phyloP scores from a whole-genome alignment of 2,888 invertebrate genomes.

The Caenorhabditis virilis region DNA sequence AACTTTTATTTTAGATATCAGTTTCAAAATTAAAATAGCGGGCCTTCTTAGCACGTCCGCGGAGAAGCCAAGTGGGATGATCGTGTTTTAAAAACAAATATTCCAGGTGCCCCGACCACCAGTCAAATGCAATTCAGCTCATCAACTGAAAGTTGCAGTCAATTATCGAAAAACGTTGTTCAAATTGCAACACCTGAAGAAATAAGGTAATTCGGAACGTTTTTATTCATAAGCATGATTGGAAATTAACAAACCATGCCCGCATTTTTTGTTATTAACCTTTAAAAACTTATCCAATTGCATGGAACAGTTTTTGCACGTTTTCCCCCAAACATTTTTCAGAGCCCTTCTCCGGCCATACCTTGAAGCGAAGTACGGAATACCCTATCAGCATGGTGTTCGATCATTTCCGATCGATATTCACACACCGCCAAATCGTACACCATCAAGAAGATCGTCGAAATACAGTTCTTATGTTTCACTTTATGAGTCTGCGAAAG shows the following conservation, averaged over 20 bases:
- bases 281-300: neutral
- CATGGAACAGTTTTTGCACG: slow-evolving; percentile 3
- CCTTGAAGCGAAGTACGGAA: slow-evolving; percentile 35
- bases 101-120: slow-evolving; percentile 18
- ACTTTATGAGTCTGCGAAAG: slow-evolving; percentile 27
- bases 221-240: too few relatives aligned
- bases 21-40: too few relatives aligned
- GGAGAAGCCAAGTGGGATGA: too few relatives aligned
- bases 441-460: slow-evolving; percentile 21
- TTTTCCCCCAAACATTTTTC: slow-evolving; percentile 13
- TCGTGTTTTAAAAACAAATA: neutral
- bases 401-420: slow-evolving; percentile 36
- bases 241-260: too few relatives aligned
- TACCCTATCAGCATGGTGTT: slow-evolving; percentile 30
- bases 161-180: slow-evolving; percentile 44
- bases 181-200: slow-evolving; percentile 62
- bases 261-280: neutral
- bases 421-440: slow-evolving; percentile 18
- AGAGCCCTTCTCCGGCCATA: slow-evolving; percentile 40
- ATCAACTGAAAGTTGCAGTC: slow-evolving; percentile 41
- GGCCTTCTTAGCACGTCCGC: too few relatives aligned
- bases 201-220: slow-evolving; percentile 56
- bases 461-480: slow-evolving; percentile 33
- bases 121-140: slow-evolving; percentile 32
- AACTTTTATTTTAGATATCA: neutral